Evolutionary conservation across 2,888 invertebrate genomes (phyloP).

Genomic region (Ephialtes manifestator): DNA sequence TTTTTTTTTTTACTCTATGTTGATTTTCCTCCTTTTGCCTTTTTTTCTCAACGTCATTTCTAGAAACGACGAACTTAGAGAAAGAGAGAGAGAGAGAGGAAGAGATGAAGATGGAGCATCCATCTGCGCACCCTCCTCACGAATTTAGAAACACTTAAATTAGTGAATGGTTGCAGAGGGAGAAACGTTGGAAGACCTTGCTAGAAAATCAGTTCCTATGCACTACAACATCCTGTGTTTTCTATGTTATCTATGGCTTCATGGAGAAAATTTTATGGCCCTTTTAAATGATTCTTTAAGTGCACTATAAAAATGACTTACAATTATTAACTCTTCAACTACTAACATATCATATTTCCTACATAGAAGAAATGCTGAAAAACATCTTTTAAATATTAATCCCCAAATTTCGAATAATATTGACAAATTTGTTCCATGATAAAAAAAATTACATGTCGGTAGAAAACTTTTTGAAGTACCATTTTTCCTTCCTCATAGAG

Average conservation of each 20-base stretch:
- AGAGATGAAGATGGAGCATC: background rate
- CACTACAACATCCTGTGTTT: background rate
- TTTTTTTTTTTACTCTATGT: background rate
- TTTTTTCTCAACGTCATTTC: constrained; percentile 42
- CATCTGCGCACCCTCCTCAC: constrained; percentile 62
- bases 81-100: background rate
- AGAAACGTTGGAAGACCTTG: background rate
- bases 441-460: no score
- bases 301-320: no score
- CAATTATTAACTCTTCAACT: no score
- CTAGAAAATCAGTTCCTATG: background rate
- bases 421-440: no score
- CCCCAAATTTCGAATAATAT: no score
- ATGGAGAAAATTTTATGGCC: background rate
- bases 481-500: no score
- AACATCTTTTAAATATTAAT: no score
- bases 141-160: constrained; percentile 80
- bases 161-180: constrained; percentile 68
- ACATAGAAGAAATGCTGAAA: no score
- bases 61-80: background rate
- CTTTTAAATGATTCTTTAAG: no score
- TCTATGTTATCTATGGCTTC: background rate
- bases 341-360: no score
- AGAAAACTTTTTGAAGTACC: no score
- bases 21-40: constrained; percentile 40